phyloP scores from a whole-genome alignment of 2,797 vertebrate species.

The Morus bassanus region DNA sequence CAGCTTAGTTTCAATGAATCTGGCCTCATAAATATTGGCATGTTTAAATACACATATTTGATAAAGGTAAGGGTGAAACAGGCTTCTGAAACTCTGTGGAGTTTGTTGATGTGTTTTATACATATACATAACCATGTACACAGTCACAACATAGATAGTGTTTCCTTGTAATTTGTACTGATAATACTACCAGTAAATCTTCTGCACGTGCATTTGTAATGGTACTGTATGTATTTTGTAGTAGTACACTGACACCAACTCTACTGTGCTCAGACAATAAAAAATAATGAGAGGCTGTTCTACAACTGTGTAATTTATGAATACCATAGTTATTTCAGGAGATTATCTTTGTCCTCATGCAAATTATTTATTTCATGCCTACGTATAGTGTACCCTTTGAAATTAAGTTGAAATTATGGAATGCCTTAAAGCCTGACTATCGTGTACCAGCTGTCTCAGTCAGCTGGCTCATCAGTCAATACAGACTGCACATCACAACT shows the following conservation, averaged over 20 bases:
- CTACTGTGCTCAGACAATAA: neutral
- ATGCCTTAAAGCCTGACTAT: constrained; percentile 40
- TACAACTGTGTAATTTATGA: constrained; percentile 20
- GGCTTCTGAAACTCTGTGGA: neutral
- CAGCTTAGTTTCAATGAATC: neutral
- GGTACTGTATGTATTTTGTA: neutral
- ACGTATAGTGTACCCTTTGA: constrained; percentile 22
- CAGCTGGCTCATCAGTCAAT: constrained; percentile 55
- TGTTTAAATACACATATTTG: neutral
- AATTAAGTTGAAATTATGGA: constrained; percentile 56
- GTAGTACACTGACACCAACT: neutral
- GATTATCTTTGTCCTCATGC: constrained; percentile 38
- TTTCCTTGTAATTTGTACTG: neutral
- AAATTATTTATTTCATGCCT: constrained; percentile 55
- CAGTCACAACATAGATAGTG: neutral
- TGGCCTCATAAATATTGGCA: neutral
- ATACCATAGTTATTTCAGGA: neutral
- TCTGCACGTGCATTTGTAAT: neutral
- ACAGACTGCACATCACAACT: constrained; percentile 26
- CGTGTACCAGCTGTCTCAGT: constrained; percentile 53
- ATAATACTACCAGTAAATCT: neutral
- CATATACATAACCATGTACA: neutral
- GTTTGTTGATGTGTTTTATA: neutral
- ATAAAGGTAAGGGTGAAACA: neutral
- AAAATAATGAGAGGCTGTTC: neutral